phyloP scores from a whole-genome alignment of 2,888 invertebrate species.

The Tetranychus piercei region DNA sequence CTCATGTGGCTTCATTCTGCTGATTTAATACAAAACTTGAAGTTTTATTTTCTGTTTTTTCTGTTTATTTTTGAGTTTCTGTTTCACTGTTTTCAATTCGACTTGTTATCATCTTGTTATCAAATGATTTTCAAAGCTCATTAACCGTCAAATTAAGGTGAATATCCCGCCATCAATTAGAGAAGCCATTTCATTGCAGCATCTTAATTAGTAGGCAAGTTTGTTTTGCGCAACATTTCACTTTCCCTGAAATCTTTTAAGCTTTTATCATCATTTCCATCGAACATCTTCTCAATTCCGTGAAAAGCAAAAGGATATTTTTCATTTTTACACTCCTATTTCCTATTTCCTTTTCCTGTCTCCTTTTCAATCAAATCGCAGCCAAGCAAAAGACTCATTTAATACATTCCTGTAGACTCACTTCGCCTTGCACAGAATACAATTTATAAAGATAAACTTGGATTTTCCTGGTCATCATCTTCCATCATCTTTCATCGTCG shows the following conservation, averaged over 20 bases:
- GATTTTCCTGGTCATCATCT: too few relatives aligned
- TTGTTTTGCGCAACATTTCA: not conserved
- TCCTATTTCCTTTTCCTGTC: slow-evolving; percentile 1
- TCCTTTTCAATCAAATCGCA: not conserved
- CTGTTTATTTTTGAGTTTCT: not conserved
- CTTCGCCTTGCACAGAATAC: too few relatives aligned
- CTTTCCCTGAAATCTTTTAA: not conserved
- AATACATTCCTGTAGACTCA: too few relatives aligned
- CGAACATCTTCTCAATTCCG: not conserved
- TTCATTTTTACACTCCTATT: not conserved
- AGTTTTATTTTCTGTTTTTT: too few relatives aligned
- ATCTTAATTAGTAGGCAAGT: not conserved
- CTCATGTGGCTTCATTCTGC: too few relatives aligned
- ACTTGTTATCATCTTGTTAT: not conserved
- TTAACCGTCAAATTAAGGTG: not conserved
- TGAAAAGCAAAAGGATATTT: too few relatives aligned
- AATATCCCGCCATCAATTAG: not conserved
- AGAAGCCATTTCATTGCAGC: not conserved
- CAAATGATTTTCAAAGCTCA: not conserved
- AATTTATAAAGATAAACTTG: too few relatives aligned
- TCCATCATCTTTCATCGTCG: too few relatives aligned
- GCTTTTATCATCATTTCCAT: not conserved
- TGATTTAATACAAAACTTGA: too few relatives aligned
- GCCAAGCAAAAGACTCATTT: not conserved
- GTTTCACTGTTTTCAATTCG: not conserved